Conservation (phyloP, 2,797 vertebrate species). For the Ctenosaura bakeri region DNA sequence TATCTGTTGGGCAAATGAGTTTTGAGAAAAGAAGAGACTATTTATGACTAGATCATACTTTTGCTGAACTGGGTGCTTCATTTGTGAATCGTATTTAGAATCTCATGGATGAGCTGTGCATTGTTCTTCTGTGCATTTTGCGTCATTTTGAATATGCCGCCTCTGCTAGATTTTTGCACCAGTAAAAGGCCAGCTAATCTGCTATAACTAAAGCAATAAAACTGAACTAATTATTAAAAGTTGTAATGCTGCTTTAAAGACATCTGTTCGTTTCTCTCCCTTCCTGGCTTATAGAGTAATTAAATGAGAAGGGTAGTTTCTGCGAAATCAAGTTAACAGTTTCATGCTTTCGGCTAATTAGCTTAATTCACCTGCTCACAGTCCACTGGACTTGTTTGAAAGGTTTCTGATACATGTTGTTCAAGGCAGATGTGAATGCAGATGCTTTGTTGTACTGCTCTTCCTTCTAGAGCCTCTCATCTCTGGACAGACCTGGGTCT, state of each 20-base stretch:
- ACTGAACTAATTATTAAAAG: conserved; percentile 3
- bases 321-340: conserved; percentile 23
- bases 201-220: background rate
- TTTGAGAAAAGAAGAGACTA: too few relatives aligned
- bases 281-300: background rate
- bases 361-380: conserved; percentile 25
- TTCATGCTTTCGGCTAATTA: conserved; percentile 1
- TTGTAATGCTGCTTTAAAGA: conserved; percentile 49
- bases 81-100: background rate
- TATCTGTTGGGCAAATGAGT: background rate
- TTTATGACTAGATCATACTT: background rate
- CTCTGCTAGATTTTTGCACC: background rate
- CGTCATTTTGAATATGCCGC: background rate
- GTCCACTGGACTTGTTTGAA: background rate
- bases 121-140: background rate
- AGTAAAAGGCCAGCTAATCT: background rate
- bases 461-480: background rate
- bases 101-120: background rate
- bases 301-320: conserved; percentile 27
- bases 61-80: background rate
- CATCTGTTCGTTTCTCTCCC: conserved; percentile 18
- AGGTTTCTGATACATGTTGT: background rate
- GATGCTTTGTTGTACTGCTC: background rate
- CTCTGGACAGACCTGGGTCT: background rate
- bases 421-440: background rate